phyloP scores from a whole-genome alignment of 2,888 invertebrate genomes.

The Trachelus iudaicus region DNA sequence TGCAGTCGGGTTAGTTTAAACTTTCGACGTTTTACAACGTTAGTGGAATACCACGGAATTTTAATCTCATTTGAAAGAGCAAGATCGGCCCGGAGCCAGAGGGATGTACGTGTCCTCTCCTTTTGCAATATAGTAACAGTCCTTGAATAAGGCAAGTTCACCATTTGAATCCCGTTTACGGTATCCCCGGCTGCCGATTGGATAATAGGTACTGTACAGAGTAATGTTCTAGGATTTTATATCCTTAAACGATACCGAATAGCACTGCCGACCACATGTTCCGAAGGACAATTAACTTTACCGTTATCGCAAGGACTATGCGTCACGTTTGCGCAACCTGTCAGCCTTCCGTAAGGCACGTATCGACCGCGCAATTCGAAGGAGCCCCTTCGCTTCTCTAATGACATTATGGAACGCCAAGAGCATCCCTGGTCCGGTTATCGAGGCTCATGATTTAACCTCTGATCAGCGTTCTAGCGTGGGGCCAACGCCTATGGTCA shows the following conservation, averaged over 20 bases:
- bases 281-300: neutral
- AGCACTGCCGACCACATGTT: neutral
- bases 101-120: neutral
- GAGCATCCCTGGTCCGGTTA: neutral
- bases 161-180: neutral
- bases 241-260: neutral
- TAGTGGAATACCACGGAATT: conserved; percentile 34
- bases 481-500: neutral
- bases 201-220: neutral
- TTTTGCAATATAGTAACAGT: neutral
- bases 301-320: neutral
- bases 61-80: conserved; percentile 28
- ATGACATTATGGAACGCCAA: neutral
- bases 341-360: neutral
- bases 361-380: neutral
- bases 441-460: neutral
- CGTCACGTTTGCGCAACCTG: neutral
- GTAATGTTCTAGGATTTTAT: neutral
- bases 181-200: neutral
- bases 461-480: neutral
- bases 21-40: conserved; percentile 9
- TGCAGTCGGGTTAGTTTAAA: neutral
- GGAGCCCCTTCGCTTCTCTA: neutral
- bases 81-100: neutral
- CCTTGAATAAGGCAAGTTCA: neutral